Base-by-base conservation (phyloP, 2,113 vertebrate species). In the Scartelaos histophorus region DNA sequence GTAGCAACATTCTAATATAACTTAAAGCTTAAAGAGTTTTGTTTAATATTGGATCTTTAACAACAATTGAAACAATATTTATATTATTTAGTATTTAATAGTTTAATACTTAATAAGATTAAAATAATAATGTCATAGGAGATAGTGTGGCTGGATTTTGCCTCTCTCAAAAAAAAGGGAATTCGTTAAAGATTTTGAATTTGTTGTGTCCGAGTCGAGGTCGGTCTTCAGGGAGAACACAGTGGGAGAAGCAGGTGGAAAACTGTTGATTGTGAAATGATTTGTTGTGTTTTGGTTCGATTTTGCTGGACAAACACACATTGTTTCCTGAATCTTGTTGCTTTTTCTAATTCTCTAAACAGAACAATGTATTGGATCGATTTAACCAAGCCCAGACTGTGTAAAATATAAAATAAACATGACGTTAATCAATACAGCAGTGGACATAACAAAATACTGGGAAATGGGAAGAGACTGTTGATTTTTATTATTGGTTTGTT, bases 251-350 rank as follows among this genome's bases (percentile, higher is more conserved):
- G 67, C 70, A 12, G n/a, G 10, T 25, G 56, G n/a, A n/a, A n/a
- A n/a, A n/a, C n/a, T n/a, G n/a, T 24, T 65, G 10, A 43, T 29
- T 29, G 21, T 25, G 61, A 5, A 49, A 24, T 6, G 25, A 58
- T 71, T 54, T 53, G 35, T 78, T 76, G 62, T 66, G 64, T 66
- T 66, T 69, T 57, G 35, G 49, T 72, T 82, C n/a, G 62, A 78
- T 74, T 66, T 69, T 34, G 10, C 34, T 2, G 19, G 2, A 46
- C 19, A 24, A 25, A 43, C 51, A 35, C 47, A 12, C 13, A 17
- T 1, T 43, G 70, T 78, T 34, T 16, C 53, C 49, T 16, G 24
- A 16, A 45, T 53, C 29, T 24, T 2, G 57, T 22, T 34, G 21
- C n/a, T 43, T 35, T 66, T 66, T 46, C 35, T 43, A 46, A 46